Conservation (phyloP, 2,888 invertebrate genomes). For the Cetonia aurata region DNA sequence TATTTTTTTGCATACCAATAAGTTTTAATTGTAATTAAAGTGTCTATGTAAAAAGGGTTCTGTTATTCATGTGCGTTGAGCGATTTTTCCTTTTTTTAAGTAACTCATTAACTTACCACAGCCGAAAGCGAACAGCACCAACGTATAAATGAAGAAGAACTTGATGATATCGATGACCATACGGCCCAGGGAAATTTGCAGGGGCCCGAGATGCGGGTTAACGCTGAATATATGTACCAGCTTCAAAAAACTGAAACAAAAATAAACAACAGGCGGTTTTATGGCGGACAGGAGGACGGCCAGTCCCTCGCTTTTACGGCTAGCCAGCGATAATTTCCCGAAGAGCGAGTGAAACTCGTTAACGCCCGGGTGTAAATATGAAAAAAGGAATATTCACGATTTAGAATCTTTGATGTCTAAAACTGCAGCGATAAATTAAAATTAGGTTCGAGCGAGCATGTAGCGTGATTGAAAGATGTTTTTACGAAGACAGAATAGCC, state of each 20-base stretch:
- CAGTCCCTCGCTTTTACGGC: background rate
- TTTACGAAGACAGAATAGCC: too few relatives aligned
- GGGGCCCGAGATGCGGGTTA: conserved; percentile 94
- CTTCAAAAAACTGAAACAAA: conserved; percentile 84
- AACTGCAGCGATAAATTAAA: background rate
- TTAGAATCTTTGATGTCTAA: conserved; percentile 24
- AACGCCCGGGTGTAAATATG: conserved; percentile 24
- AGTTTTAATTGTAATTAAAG: too few relatives aligned
- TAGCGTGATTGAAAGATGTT: too few relatives aligned
- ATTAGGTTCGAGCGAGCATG: background rate
- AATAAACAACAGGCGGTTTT: conserved; percentile 17
- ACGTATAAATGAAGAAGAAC: conserved; percentile 94
- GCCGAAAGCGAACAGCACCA: conserved; percentile 95
- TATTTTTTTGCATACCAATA: too few relatives aligned
- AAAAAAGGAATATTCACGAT: conserved; percentile 12
- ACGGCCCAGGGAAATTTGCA: conserved; percentile 92
- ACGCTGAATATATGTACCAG: conserved; percentile 97
- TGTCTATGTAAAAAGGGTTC: background rate
- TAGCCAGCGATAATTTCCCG: conserved; percentile 4
- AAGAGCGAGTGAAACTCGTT: conserved; percentile 4
- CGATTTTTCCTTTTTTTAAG: background rate
- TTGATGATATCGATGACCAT: conserved; percentile 96
- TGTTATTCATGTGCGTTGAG: background rate
- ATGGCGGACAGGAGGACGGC: background rate
- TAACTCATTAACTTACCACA: conserved; percentile 77